Base-by-base conservation (phyloP, 2,888 invertebrate genomes). In the Lepidocyrtoides sp. region DNA sequence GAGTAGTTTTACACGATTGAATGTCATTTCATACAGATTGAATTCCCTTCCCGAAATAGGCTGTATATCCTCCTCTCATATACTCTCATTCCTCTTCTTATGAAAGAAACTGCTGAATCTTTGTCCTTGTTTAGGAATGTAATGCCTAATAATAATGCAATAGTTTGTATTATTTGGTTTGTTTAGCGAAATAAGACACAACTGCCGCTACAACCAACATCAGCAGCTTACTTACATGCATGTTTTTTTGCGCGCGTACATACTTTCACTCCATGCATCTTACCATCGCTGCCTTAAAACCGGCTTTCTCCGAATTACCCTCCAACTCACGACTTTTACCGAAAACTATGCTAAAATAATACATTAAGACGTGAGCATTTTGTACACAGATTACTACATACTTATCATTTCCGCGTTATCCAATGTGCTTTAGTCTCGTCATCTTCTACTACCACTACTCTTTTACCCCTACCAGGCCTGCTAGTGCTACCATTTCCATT, bases 291-390 rank as follows among this genome's bases (percentile, higher is more conserved):
- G 36, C 36, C 23, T 32, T 44, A 48, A n/a, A 72, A 17, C 77
- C 87, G 87, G 77, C 66, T 87, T 87, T 79, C 87, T 51, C 87
- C 87, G 87, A 79, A 44, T n/a, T 63, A 41, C 23, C 41, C 75
- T 23, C 29, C 10, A 23, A n/a, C 51, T 23, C 0, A 79, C 87
- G 87, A 87, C 87, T 66, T 87, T 87, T 79, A 51, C 87, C 87
- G 87, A 87, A 26, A n/a, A 23, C 41, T n/a, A 8, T 14, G 57
- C 26, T 57, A 66, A 29, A 63, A 75, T 63, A 29, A 79, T 23
- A 54, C 10, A 17, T 17, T 29, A 36, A n/a, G 44, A 69, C 41
- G n/a, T n/a, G 54, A 0, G 4, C 10, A 79, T 17, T 54, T 7
- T 54, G 17, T n/a, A 23, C 32, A 5, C 36, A 20, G 8, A 23